Evolutionary conservation across 1,140 invertebrate species (phyloP).

Genomic region (Leptinotarsa texana): DNA sequence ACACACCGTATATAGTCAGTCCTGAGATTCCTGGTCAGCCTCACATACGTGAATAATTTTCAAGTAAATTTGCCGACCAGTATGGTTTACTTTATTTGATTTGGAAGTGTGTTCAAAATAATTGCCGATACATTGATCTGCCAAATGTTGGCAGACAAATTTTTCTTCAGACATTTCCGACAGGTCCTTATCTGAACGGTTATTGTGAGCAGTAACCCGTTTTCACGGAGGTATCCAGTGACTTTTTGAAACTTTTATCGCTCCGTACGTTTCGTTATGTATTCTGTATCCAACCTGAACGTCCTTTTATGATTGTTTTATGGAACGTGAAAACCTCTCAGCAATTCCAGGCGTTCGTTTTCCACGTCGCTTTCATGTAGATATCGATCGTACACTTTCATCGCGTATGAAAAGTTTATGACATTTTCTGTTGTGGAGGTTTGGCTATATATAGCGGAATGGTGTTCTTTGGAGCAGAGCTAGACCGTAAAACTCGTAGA

Average conservation of each 20-base stretch:
- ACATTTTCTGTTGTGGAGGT: not conserved
- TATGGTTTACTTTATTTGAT: too few relatives aligned
- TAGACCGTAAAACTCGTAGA: not conserved
- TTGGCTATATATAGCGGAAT: not conserved
- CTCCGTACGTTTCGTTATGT: not conserved
- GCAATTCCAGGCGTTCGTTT: not conserved
- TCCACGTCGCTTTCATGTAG: not conserved
- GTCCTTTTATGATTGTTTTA: not conserved
- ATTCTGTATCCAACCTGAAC: not conserved
- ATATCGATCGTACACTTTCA: not conserved
- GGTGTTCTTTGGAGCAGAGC: not conserved
- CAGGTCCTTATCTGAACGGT: too few relatives aligned
- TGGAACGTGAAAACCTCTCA: not conserved
- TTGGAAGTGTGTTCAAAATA: too few relatives aligned
- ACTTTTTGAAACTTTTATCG: not conserved
- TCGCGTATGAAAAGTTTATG: constrained; percentile 6
- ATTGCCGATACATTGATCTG: too few relatives aligned
- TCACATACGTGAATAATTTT: too few relatives aligned
- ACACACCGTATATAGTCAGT: too few relatives aligned
- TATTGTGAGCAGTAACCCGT: too few relatives aligned
- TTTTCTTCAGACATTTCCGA: too few relatives aligned
- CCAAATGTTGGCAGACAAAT: too few relatives aligned
- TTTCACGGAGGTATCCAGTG: too few relatives aligned
- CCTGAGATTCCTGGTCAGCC: too few relatives aligned
- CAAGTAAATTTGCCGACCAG: too few relatives aligned